These are phyloP conservation scores for Sitta europaea DNA, from an alignment of 2,113 vertebrate genomes.

Conservation along the genomic window DNA sequence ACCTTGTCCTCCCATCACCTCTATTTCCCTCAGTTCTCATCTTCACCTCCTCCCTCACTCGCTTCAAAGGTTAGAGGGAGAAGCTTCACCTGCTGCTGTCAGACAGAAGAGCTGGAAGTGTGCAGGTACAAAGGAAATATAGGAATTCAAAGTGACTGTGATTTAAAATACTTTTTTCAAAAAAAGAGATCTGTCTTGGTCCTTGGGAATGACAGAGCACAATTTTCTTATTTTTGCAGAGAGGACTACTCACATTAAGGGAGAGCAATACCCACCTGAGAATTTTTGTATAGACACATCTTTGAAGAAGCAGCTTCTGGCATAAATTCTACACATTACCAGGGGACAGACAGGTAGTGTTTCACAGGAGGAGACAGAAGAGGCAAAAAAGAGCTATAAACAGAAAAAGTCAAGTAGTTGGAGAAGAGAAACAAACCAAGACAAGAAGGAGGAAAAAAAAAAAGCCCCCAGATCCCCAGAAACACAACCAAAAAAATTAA, in stretches of 20 bases:
- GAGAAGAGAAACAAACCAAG: not conserved
- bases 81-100: not conserved
- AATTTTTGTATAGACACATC: constrained; percentile 12
- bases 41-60: not conserved
- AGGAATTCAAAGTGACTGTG: not conserved
- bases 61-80: not conserved
- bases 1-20: not conserved
- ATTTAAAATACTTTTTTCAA: constrained; percentile 7
- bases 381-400: not conserved
- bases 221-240: constrained; percentile 23
- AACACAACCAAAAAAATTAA: not conserved
- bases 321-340: constrained; percentile 29
- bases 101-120: not conserved
- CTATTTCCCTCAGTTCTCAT: not conserved
- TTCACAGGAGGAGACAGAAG: not conserved
- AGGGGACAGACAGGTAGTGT: not conserved
- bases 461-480: not conserved
- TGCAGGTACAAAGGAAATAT: not conserved
- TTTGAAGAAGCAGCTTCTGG: constrained; percentile 18
- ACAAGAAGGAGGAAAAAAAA: not conserved
- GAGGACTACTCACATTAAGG: constrained; percentile 10
- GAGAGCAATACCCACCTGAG: not conserved
- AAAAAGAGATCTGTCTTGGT: not conserved
- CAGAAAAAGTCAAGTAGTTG: not conserved
- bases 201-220: not conserved